Evolutionary conservation across 2,888 invertebrate species (phyloP).

Genomic region (Drosophila cognata): DNA sequence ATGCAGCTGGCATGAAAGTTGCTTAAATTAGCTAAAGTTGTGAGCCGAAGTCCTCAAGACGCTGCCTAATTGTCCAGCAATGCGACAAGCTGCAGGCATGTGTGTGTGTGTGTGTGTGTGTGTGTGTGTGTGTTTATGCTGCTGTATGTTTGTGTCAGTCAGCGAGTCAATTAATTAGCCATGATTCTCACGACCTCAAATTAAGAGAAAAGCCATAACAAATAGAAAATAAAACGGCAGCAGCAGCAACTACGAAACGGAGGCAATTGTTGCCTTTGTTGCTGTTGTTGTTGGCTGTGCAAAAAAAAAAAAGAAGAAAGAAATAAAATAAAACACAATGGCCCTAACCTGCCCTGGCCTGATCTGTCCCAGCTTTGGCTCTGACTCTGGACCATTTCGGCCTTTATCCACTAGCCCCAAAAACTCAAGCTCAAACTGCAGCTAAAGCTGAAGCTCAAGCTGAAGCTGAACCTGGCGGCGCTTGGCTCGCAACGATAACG

Average conservation of each 20-base stretch:
- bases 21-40: slow-evolving; percentile 11
- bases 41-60: slow-evolving; percentile 22
- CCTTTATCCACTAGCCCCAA: slow-evolving; percentile 46
- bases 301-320: slow-evolving; percentile 18
- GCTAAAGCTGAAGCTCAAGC: slow-evolving; percentile 12
- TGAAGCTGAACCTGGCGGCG: slow-evolving; percentile 40
- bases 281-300: slow-evolving; percentile 29
- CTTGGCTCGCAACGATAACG: slow-evolving; percentile 54
- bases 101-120: background rate
- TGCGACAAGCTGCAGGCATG: slow-evolving; percentile 10
- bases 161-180: slow-evolving; percentile 82
- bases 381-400: slow-evolving; percentile 46
- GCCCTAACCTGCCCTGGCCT: slow-evolving; percentile 67
- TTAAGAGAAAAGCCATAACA: slow-evolving; percentile 82
- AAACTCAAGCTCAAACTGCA: slow-evolving; percentile 18
- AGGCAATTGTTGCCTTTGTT: slow-evolving; percentile 54
- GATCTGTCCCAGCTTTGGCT: slow-evolving; percentile 44
- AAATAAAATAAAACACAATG: slow-evolving; percentile 57
- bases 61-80: slow-evolving; percentile 45
- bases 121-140: slow-evolving; percentile 16
- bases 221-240: slow-evolving; percentile 75
- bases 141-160: slow-evolving; percentile 52
- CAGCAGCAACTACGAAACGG: slow-evolving; percentile 48
- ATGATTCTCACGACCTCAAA: slow-evolving; percentile 84
- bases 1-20: slow-evolving; percentile 10